Evolutionary conservation across 2,888 invertebrate species (phyloP).

Genomic region (Branchipolynoe longqiensis): DNA sequence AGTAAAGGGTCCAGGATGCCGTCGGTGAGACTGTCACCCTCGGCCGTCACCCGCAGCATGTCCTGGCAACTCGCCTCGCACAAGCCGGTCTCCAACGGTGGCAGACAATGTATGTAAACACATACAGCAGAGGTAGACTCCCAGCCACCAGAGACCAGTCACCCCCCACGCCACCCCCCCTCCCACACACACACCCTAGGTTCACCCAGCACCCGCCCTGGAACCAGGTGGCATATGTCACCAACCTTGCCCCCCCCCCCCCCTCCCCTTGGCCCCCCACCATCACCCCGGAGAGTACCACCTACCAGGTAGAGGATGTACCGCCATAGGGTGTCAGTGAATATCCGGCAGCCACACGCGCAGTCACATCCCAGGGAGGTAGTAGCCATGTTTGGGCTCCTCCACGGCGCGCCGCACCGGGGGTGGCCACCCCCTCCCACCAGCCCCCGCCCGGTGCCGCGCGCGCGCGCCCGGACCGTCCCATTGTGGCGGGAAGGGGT

Average conservation of each 20-base stretch:
- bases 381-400: constrained; percentile 5
- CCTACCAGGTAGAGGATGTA: constrained; percentile 55
- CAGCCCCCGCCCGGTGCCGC: constrained; percentile 9
- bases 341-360: constrained; percentile 48
- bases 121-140: too few species aligned
- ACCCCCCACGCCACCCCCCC: background rate
- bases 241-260: background rate
- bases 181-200: background rate
- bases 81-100: too few species aligned
- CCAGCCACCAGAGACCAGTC: too few species aligned
- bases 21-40: too few species aligned
- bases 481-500: constrained; percentile 3
- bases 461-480: background rate
- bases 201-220: background rate
- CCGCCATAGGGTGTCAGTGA: constrained; percentile 57
- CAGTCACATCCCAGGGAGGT: constrained; percentile 55
- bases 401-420: background rate
- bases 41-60: too few species aligned
- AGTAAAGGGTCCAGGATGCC: too few species aligned
- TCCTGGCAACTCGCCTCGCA: too few species aligned
- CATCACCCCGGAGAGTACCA: background rate
- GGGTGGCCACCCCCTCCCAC: constrained; percentile 37
- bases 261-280: background rate
- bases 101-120: too few species aligned
- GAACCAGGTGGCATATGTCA: background rate